Evolutionary conservation across 2,888 invertebrate species (phyloP).

Genomic region (Gymnosoma rotundatum): DNA sequence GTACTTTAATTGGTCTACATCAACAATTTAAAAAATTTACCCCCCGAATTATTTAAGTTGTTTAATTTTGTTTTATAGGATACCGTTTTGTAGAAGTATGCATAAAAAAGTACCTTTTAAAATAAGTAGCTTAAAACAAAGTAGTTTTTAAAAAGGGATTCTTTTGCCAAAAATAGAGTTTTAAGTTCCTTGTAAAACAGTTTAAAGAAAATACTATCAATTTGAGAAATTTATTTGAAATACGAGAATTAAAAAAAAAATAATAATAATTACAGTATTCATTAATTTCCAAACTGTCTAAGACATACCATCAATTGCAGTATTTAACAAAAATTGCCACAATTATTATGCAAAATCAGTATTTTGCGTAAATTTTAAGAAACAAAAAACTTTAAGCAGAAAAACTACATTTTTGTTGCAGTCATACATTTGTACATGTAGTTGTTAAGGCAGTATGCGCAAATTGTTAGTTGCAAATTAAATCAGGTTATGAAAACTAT

Average conservation of each 20-base stretch:
- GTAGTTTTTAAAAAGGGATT: no score
- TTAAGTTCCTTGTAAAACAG: no score
- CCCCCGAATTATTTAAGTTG: no score
- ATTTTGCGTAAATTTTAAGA: constrained; percentile 67
- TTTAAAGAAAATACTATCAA: no score
- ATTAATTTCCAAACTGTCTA: background rate
- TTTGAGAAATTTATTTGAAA: no score
- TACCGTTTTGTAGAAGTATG: no score
- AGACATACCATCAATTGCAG: constrained; percentile 37
- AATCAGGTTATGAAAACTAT: constrained; percentile 70
- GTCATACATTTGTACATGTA: constrained; percentile 4
- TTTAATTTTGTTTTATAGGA: no score
- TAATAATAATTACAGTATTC: background rate
- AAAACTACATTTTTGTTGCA: constrained; percentile 42
- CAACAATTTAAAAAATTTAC: no score
- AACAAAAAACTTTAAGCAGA: constrained; percentile 46
- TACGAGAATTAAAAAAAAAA: background rate
- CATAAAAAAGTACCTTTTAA: no score
- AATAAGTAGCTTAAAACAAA: no score
- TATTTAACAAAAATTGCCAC: constrained; percentile 58
- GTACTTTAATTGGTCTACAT: no score
- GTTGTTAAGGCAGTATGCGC: background rate
- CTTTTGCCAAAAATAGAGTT: no score
- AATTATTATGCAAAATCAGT: constrained; percentile 70
- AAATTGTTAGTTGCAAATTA: constrained; percentile 62